Conservation (phyloP, 2,113 vertebrate genomes). For the Irena cyanogastra region DNA sequence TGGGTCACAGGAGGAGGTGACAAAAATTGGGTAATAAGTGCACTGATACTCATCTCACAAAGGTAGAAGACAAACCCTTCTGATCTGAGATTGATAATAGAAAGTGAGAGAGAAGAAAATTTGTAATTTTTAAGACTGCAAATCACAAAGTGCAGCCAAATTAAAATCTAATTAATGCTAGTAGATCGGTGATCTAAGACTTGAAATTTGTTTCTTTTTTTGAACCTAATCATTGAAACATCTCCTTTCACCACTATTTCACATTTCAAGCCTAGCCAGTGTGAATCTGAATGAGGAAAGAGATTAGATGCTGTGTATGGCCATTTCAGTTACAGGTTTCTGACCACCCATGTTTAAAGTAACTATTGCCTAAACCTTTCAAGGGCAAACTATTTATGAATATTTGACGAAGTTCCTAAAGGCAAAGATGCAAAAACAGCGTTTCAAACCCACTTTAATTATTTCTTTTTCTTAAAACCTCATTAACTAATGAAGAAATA, state of each 20-base stretch:
- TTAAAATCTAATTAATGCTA: slow-evolving; percentile 38
- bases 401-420: slow-evolving; percentile 70
- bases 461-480: slow-evolving; percentile 43
- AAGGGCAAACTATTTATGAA: slow-evolving; percentile 62
- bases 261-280: background rate
- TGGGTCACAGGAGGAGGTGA: background rate
- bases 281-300: background rate
- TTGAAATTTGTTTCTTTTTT: background rate
- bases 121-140: slow-evolving; percentile 43
- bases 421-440: slow-evolving; percentile 63
- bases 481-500: slow-evolving; percentile 78
- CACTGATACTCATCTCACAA: background rate
- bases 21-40: background rate
- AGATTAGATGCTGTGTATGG: slow-evolving; percentile 35
- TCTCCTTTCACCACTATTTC: background rate
- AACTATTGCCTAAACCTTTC: slow-evolving; percentile 62
- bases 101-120: background rate
- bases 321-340: slow-evolving; percentile 43
- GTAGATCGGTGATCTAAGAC: slow-evolving; percentile 22
- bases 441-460: slow-evolving; percentile 37
- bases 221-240: slow-evolving; percentile 17
- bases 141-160: slow-evolving; percentile 23
- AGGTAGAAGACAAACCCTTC: background rate
- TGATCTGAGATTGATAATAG: background rate
- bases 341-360: slow-evolving; percentile 49